phyloP scores from a whole-genome alignment of 2,113 vertebrate genomes.

The Taxidea taxus region DNA sequence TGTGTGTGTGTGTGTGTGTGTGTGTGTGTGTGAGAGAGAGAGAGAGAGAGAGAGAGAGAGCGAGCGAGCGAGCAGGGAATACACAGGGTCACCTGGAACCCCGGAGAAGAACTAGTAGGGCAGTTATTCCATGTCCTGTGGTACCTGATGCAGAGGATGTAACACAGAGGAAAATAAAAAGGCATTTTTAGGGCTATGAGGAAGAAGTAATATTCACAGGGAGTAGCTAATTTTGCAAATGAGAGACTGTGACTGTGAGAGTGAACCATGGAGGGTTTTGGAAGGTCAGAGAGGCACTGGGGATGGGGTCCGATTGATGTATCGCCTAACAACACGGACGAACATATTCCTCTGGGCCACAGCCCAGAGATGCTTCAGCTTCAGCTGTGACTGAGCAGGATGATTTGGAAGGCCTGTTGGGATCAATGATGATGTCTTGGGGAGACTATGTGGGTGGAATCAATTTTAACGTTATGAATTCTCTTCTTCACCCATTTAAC shows the following conservation, averaged over 20 bases:
- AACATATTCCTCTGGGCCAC: rapidly evolving
- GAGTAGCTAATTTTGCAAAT: not conserved
- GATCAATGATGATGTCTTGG: rapidly evolving
- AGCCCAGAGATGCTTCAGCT: no score
- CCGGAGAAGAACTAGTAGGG: not conserved
- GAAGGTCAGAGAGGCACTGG: not conserved
- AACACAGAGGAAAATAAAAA: not conserved
- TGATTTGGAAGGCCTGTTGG: not conserved
- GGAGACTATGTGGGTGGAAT: no score
- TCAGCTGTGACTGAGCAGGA: rapidly evolving
- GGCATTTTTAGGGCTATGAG: not conserved
- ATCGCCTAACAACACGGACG: rapidly evolving
- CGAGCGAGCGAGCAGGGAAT: not conserved
- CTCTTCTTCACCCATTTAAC: not conserved
- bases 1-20: not conserved
- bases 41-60: not conserved
- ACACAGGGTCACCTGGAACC: not conserved
- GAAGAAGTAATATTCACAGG: not conserved
- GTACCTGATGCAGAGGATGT: not conserved
- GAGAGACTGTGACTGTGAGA: not conserved
- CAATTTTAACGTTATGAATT: not conserved
- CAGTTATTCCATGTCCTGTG: not conserved
- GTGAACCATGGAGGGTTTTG: not conserved
- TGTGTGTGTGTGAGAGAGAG: not conserved
- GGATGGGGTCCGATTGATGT: no score